phyloP scores from a whole-genome alignment of 2,113 vertebrate species.

The crab-eating macaque (Macaca fascicularis) region T2T-MFA8v1.1 NC_088377.1:89296001-89296500 shows the following conservation, averaged over 20 bases:
- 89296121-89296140: background rate
- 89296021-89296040: background rate
- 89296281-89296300: background rate
- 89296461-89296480: background rate
- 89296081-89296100: background rate
- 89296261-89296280: background rate
- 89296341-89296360: background rate
- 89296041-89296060: background rate
- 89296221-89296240: background rate
- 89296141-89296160: background rate
- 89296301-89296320: background rate
- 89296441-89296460: background rate
- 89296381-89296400: background rate
- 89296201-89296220: background rate
- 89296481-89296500: fast-evolving
- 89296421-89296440: background rate
- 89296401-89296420: background rate
- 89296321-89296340: background rate
- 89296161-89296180: background rate
- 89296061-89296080: background rate
- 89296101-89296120: background rate
- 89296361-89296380: background rate
- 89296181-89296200: background rate
- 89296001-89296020: background rate
- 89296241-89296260: background rate